Base-by-base conservation (phyloP, 2,888 invertebrate genomes). In the Sepioteuthis lessoniana region DNA sequence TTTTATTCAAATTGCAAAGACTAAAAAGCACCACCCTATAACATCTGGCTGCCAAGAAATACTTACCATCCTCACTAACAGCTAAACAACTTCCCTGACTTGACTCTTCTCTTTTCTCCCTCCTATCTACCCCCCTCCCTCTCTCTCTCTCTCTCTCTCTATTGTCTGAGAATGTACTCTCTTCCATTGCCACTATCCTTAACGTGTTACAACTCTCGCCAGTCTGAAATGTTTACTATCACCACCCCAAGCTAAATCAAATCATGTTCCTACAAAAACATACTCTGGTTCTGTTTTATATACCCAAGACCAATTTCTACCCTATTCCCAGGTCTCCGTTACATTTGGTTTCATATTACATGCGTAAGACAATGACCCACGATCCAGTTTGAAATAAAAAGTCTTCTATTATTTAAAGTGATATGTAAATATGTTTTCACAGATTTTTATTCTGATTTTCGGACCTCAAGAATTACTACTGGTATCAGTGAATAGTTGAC, bases 31-130 rank as follows among this genome's bases (percentile, higher is more conserved):
- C 76, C 76, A 35, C 76, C 76, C 76, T 76, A n/a, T 76, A 76
- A 76, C 76, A 76, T 76, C 76, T 76, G 76, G 76, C 76, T 76
- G 13, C n/a, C n/a, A 76, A 76, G n/a, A 76, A 76, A 76, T 76
- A 76, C 76, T 76, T 76, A 50, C 25, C 55, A 55, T 55, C 55
- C 25, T 55, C 55, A 55, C 55, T 7, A 28, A n/a, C n/a, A n/a
- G n/a, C n/a, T 25, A 76, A 76, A 76, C 13, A 76, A n/a, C 76
- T 21, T 76, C 16, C 76, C 76, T 76, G n/a, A 76, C 76, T n/a
- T 13, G 76, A 76, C 76, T 16, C n/a, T 76, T 76, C 35, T 13
- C 76, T 35, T 31, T n/a, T n/a, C 13, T 21, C 25, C 25, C 55
- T 21, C 16, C 25, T 3, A 5, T 25, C 55, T 55, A 0, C 28